Base-by-base conservation (phyloP, 2,888 invertebrate species). In the Conchocele bisecta region DNA sequence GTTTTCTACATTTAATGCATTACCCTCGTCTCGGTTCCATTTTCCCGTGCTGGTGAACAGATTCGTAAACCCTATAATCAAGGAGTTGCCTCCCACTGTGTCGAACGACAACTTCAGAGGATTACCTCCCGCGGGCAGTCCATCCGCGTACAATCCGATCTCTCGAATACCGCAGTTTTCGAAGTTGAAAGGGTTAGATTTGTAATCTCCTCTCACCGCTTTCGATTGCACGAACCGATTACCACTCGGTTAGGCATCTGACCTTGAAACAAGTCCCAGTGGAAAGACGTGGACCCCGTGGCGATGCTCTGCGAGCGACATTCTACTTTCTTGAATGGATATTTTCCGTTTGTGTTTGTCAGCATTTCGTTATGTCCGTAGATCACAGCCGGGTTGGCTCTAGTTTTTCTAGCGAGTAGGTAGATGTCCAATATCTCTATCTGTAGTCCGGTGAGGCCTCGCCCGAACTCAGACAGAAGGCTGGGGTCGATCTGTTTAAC, bases 231-330 rank as follows among this genome's bases (percentile, higher is more conserved):
- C 72, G 29, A 72, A 66, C 66, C 72, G 11, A 72, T 37, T n/a
- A 72, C 48, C 15, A 72, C 31, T 29, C 57, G 60, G 51, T 66
- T 58, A 4, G 66, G 66, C 33, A 60, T 26, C 41, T 22, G 26
- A 5, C 72, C 72, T 41, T 72, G 72, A 51, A 66, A 72, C 66
- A 72, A 51, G 48, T 72, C 72, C 72, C 72, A 72, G 26, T 9
- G 56, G 37, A 33, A 72, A 2, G 22, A 24, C 20, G 66, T 66
- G 22, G 51, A 42, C 9, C 72, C 72, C 15, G 61, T 57, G 9
- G 72, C 20, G 2, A 72, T 66, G 33, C 61, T 66, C n/a, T 44
- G 29, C 9, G 61, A 53, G 22, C 39, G 29, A 17, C 41, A 41
- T 13, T 71, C 71, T 9, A 50, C 37, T 20, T 65, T 60, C 6